These are phyloP conservation scores for Trematocara zebra DNA, from an alignment of 2,113 vertebrate genomes.

Conservation along the genomic window DNA sequence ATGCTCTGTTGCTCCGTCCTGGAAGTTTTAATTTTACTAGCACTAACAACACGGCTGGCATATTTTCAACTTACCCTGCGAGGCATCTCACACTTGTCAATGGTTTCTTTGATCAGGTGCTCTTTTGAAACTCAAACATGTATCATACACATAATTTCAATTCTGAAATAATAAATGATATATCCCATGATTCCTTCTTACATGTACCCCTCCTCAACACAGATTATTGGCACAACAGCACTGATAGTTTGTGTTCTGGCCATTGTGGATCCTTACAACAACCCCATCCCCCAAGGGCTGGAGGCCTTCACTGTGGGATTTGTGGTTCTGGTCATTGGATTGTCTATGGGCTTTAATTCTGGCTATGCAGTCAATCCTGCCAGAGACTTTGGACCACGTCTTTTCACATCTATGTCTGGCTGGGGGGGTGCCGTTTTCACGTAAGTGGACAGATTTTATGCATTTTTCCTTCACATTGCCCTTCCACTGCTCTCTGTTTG, in stretches of 20 bases:
- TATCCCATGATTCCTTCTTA: neutral
- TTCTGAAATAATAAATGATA: neutral
- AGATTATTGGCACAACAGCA: conserved; percentile 92
- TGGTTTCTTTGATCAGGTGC: conserved; percentile 96
- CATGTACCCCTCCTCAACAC: neutral
- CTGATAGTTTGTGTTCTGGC: conserved; percentile 91
- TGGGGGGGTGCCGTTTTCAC: conserved; percentile 87
- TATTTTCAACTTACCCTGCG: conserved; percentile 92
- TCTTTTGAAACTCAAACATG: neutral
- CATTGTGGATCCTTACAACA: conserved; percentile 93
- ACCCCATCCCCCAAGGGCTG: conserved; percentile 85
- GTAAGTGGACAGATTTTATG: conserved; percentile 70
- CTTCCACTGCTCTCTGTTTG: neutral
- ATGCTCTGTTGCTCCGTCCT: conserved; percentile 80
- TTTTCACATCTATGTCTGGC: conserved; percentile 89
- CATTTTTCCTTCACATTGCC: neutral
- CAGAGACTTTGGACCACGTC: conserved; percentile 89
- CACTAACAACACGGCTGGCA: conserved; percentile 78
- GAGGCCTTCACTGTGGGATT: conserved; percentile 97
- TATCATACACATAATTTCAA: neutral
- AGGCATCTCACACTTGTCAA: conserved; percentile 83
- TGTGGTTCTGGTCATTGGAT: conserved; percentile 85
- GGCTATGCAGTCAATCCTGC: conserved; percentile 97
- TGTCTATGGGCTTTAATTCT: conserved; percentile 98
- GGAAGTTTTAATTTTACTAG: conserved; percentile 69